These are phyloP conservation scores for Notothenia rossii DNA, from an alignment of 2,113 vertebrate species.

Conservation along the genomic window DNA sequence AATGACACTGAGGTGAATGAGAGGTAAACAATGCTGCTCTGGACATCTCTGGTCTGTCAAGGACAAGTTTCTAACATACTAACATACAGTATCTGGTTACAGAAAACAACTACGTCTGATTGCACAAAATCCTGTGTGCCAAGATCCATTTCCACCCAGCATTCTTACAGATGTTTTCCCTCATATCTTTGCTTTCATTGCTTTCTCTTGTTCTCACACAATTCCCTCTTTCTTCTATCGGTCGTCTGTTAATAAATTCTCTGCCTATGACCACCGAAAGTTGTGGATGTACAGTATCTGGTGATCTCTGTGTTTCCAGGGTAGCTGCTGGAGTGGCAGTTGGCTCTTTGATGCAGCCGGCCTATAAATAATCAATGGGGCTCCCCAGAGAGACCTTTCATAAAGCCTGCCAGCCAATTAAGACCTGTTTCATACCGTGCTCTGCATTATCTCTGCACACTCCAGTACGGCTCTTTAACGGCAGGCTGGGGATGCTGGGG, in stretches of 20 bases:
- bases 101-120: neutral
- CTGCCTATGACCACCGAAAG: slow-evolving; percentile 32
- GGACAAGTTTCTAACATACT: neutral
- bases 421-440: slow-evolving; percentile 57
- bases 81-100: neutral
- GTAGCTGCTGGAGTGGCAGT: slow-evolving; percentile 59
- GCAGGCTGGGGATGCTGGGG: slow-evolving; percentile 34
- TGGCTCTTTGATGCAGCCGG: slow-evolving; percentile 77
- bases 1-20: neutral
- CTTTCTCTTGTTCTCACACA: slow-evolving; percentile 19
- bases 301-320: slow-evolving; percentile 56
- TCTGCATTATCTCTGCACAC: slow-evolving; percentile 52
- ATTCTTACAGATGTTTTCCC: neutral
- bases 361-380: slow-evolving; percentile 79
- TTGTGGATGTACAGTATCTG: slow-evolving; percentile 46
- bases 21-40: neutral
- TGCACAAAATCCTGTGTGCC: neutral
- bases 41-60: neutral
- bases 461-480: slow-evolving; percentile 45
- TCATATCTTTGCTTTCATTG: neutral
- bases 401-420: slow-evolving; percentile 79
- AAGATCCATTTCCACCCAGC: slow-evolving; percentile 12
- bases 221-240: neutral
- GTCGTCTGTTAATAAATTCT: slow-evolving; percentile 30
- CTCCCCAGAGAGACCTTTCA: slow-evolving; percentile 65